These are phyloP conservation scores for Capitulum mitella DNA, from an alignment of 2,888 invertebrate species.

Conservation along the genomic window DNA sequence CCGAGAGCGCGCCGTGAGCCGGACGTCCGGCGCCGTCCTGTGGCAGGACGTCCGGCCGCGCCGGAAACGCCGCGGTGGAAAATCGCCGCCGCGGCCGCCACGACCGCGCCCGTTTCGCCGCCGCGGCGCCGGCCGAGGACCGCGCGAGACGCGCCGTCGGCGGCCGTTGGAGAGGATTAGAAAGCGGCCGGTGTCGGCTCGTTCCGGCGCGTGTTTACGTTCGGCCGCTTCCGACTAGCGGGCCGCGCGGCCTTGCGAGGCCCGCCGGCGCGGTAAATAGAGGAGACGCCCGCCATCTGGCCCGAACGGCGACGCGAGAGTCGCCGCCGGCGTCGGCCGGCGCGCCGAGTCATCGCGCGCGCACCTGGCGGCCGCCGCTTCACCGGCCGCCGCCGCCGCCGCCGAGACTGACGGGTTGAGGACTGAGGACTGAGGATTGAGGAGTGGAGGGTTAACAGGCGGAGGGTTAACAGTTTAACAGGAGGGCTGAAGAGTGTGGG, in stretches of 20 bases:
- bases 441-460: too few species aligned
- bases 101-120: slow-evolving; percentile 1
- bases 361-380: neutral
- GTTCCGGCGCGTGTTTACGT: neutral
- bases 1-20: neutral
- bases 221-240: neutral
- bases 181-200: neutral
- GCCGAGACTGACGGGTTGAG: too few species aligned
- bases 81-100: neutral
- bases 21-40: neutral
- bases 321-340: neutral
- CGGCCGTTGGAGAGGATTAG: neutral
- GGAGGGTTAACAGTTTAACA: too few species aligned
- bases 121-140: neutral
- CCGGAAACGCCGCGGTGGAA: neutral
- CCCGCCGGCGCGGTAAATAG: neutral
- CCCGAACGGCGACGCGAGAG: too few species aligned
- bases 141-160: neutral
- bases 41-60: neutral
- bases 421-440: too few species aligned
- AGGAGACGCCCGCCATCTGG: neutral
- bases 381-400: too few species aligned
- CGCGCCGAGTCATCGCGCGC: neutral
- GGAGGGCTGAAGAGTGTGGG: too few species aligned
- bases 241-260: neutral